Conservation (phyloP, 2,797 vertebrate species). For the Clarias laeviceps region DNA sequence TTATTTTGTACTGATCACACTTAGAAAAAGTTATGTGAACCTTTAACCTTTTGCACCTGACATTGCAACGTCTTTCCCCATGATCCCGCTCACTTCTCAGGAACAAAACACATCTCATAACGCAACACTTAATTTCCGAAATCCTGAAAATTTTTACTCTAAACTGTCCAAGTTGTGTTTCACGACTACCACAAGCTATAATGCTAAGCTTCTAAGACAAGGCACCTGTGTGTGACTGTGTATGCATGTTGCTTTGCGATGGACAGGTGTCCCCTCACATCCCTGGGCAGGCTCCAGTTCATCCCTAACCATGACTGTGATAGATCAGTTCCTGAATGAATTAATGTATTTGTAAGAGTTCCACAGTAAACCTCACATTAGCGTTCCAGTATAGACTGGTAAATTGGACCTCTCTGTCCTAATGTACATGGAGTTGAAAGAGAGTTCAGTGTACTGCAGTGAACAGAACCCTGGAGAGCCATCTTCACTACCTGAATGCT, state of each 20-base stretch:
- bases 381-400: neutral
- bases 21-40: neutral
- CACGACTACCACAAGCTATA: too few relatives aligned
- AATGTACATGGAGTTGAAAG: neutral
- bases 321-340: neutral
- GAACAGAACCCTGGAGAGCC: constrained; percentile 42
- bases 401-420: neutral
- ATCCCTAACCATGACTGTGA: too few relatives aligned
- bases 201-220: too few relatives aligned
- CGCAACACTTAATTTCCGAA: too few relatives aligned
- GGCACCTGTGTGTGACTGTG: neutral
- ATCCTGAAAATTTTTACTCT: too few relatives aligned
- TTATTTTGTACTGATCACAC: neutral
- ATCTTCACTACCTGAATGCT: constrained; percentile 60
- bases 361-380: neutral
- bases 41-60: too few relatives aligned
- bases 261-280: neutral
- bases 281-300: neutral
- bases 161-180: too few relatives aligned
- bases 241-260: neutral
- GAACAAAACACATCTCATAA: too few relatives aligned
- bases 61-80: too few relatives aligned
- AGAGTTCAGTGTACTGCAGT: constrained; percentile 5
- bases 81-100: too few relatives aligned
- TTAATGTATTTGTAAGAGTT: neutral